Percentiles rank a stretch among this genome's conserved stretches.
Conservation (phyloP, 2,888 invertebrate genomes). For the Scotopteryx bipunctaria region DNA sequence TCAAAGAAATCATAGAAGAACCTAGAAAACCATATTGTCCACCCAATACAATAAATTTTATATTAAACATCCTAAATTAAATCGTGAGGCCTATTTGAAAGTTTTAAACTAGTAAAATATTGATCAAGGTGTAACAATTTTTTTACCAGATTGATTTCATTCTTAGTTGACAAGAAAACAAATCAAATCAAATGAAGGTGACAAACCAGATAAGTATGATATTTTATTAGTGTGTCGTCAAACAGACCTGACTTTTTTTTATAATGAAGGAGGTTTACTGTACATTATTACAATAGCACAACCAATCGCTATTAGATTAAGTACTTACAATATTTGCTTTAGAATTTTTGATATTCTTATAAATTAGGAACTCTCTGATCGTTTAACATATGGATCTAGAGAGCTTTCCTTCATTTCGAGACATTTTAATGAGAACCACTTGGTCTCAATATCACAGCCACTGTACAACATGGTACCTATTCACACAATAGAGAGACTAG, state of each 20-base stretch:
- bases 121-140: no score
- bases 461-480: conserved; percentile 60
- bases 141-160: no score
- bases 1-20: not conserved
- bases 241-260: not conserved
- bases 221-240: no score
- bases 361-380: conserved; percentile 6
- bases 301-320: no score
- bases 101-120: no score
- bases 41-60: no score
- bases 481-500: conserved; percentile 33
- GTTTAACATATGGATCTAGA: conserved; percentile 49
- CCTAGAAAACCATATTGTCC: not conserved
- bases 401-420: conserved; percentile 39
- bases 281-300: not conserved
- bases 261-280: not conserved
- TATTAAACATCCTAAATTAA: no score
- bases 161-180: no score
- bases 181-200: no score
- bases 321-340: not conserved
- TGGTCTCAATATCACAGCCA: conserved; percentile 70
- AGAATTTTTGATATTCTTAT: not conserved
- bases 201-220: no score
- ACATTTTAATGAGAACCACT: conserved; percentile 41
- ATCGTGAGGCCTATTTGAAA: no score